A percentile compares a stretch with the other conserved stretches of the same genome.
These are phyloP conservation scores for Trachurus trachurus DNA, from an alignment of 2,797 vertebrate genomes.

Conservation along the genomic window DNA sequence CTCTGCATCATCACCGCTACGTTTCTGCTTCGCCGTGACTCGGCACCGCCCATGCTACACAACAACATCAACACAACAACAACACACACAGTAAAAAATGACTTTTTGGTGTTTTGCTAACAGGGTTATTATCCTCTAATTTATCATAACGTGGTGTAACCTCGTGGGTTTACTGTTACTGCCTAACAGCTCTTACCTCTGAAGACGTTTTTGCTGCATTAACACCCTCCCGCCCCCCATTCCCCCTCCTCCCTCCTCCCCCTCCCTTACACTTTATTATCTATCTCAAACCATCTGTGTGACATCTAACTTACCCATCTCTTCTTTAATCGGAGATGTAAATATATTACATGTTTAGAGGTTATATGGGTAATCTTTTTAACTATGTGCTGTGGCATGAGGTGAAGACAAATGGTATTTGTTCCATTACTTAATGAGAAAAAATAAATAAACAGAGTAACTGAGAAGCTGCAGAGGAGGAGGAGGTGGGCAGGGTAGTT, in stretches of 20 bases:
- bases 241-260: not conserved
- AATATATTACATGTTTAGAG: constrained; percentile 75
- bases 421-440: constrained; percentile 59
- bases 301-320: constrained; percentile 51
- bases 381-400: constrained; percentile 81
- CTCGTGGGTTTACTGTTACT: constrained; percentile 50
- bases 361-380: constrained; percentile 61
- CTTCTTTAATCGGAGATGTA: constrained; percentile 67
- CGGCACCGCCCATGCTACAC: constrained; percentile 43
- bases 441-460: constrained; percentile 23
- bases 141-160: constrained; percentile 48
- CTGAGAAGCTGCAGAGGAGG: constrained; percentile 48
- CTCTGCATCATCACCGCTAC: constrained; percentile 59
- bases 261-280: constrained; percentile 47
- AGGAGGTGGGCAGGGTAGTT: constrained; percentile 45
- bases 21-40: constrained; percentile 62
- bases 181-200: constrained; percentile 63
- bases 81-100: constrained; percentile 37
- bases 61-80: not conserved
- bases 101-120: constrained; percentile 62
- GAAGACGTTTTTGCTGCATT: constrained; percentile 53
- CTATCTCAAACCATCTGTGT: constrained; percentile 45
- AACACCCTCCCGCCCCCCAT: constrained; percentile 1
- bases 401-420: constrained; percentile 65
- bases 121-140: constrained; percentile 49